Evolutionary conservation across 2,888 invertebrate genomes (phyloP), one percentile per base, ranked within the genome.

Genomic region (Rhamphomyia laevipes): DNA sequence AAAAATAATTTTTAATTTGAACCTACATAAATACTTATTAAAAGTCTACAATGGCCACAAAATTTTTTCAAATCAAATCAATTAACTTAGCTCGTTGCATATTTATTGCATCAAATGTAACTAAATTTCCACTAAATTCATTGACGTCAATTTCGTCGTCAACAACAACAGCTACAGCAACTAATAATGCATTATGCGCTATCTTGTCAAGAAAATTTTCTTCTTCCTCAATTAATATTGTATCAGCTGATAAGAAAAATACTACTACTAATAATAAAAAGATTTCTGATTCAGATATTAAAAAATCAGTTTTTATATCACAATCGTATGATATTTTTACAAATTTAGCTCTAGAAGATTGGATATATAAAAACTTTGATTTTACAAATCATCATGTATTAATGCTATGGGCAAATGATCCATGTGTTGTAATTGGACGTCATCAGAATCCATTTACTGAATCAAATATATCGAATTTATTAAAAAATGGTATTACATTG

Each of bases 361-460:
- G 95, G 94, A 74, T 97, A 61, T 95, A 93, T 70, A 81, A 80
- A 48, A 86, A 94, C 64, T 83, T 82, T 67, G 82, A 92, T 66
- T 88, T 94, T 58, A 76, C 77, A 6, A 78, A 84, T 52, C 86
- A 87, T 63, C 87, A 91, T 67, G 77, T 94, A 3, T 74, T 97
- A 65, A 77, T 96, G 70, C 73, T 97, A 49, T 97, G 95, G 93
- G 80, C 84, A 47, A 99, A 96, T 68, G 79, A 84, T 57, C 95
- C 96, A 0, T 87, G 92, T 65, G 89, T 99, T 47, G 95, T 99
- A 6, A 83, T 97, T 65, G 99, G 99, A 7, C 80, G 91, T 50
- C 91, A 96, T 70, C 97, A 97, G 70, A 99, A 99, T 71, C 93
- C 95, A 1, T 99, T 95, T 86, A 67, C 83, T 31, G 97, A 99